Conservation (phyloP, 2,113 vertebrate species). For the Actenoides lindsayi region DNA sequence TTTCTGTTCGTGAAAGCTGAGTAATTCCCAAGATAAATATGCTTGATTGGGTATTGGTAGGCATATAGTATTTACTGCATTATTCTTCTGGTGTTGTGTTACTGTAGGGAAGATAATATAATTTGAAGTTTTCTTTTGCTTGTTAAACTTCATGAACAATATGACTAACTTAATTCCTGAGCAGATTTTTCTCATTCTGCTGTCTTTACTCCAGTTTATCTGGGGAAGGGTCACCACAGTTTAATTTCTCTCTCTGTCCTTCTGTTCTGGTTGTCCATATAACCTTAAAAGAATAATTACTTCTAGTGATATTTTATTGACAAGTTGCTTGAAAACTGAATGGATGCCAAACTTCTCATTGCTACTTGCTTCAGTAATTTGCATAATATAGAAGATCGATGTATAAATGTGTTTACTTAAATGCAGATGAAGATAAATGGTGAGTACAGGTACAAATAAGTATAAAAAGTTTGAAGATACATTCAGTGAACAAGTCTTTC, state of each 20-base stretch:
- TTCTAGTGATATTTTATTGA: conserved; percentile 4
- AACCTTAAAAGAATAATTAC: conserved; percentile 9
- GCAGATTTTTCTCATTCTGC: background rate
- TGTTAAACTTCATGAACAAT: background rate
- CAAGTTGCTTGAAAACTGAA: conserved; percentile 29
- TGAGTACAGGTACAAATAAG: background rate
- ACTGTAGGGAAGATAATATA: background rate
- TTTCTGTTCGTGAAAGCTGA: background rate
- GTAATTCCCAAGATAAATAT: background rate
- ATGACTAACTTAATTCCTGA: background rate
- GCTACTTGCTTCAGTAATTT: conserved; percentile 40
- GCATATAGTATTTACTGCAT: background rate
- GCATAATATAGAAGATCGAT: conserved; percentile 21
- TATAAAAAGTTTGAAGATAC: conserved; percentile 18
- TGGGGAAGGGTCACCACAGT: background rate
- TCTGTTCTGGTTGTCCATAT: background rate
- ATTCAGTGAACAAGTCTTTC: background rate
- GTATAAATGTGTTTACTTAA: conserved; percentile 23
- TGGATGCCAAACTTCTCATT: background rate
- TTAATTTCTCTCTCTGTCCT: background rate
- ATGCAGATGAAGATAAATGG: conserved; percentile 10
- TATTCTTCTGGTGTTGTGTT: background rate
- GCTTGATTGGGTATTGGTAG: background rate
- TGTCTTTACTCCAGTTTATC: background rate
- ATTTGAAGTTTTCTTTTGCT: background rate